A percentile compares a stretch with the other conserved stretches of the same genome.
Evolutionary conservation across 1,140 invertebrate genomes (phyloP).

Genomic region (Agraylea sexmaculata): DNA sequence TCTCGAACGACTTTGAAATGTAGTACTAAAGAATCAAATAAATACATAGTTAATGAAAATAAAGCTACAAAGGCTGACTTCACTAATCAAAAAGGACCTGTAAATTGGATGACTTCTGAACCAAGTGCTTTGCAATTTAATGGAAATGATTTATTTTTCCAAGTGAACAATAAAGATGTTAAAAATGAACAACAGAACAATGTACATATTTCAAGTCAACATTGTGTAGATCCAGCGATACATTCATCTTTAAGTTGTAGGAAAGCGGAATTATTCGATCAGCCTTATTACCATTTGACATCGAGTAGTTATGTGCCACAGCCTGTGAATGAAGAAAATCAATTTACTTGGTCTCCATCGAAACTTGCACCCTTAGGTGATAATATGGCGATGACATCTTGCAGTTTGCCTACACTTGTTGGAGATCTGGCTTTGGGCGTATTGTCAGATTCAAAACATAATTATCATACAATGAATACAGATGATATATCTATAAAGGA

Average conservation of each 20-base stretch:
- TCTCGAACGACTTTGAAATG: slow-evolving; percentile 14
- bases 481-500: slow-evolving; percentile 17
- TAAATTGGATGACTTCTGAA: slow-evolving; percentile 54
- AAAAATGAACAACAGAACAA: slow-evolving; percentile 10
- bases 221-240: slow-evolving; percentile 5
- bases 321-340: slow-evolving; percentile 33
- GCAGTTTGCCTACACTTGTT: slow-evolving; percentile 44
- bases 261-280: slow-evolving; percentile 14
- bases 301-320: slow-evolving; percentile 17
- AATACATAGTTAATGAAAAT: slow-evolving; percentile 14
- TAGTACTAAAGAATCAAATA: slow-evolving; percentile 11
- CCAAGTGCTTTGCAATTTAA: slow-evolving; percentile 23
- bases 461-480: slow-evolving; percentile 24
- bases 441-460: slow-evolving; percentile 19
- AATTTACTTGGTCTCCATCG: slow-evolving; percentile 46
- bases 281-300: slow-evolving; percentile 15
- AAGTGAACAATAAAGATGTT: slow-evolving; percentile 10
- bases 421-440: slow-evolving; percentile 47
- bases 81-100: slow-evolving; percentile 30
- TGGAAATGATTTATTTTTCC: slow-evolving; percentile 13
- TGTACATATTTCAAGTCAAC: slow-evolving; percentile 5
- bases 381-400: slow-evolving; percentile 32
- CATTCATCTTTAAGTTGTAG: slow-evolving; percentile 2
- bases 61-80: slow-evolving; percentile 19
- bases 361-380: slow-evolving; percentile 38